Evolutionary conservation across 2,888 invertebrate genomes (phyloP).

Genomic region (Sphecodes monilicornis): DNA sequence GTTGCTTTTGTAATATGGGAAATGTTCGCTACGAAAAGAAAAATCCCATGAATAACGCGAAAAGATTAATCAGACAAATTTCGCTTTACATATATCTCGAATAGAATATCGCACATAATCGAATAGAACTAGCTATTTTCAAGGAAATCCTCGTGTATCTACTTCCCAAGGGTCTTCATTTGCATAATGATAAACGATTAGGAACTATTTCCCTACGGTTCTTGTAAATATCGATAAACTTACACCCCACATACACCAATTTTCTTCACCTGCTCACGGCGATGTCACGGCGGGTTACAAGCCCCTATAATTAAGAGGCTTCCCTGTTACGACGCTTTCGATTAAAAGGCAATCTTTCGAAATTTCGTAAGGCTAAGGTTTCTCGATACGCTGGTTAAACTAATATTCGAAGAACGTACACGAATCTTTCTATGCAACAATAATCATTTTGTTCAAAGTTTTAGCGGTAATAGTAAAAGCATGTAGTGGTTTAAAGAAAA

Average conservation of each 20-base stretch:
- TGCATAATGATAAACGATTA: conserved; percentile 33
- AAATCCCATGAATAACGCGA: neutral
- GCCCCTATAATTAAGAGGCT: conserved; percentile 70
- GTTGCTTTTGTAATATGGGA: conserved; percentile 94
- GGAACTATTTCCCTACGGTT: conserved; percentile 16
- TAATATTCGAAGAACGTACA: neutral
- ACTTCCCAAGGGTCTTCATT: neutral
- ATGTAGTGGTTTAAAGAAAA: neutral
- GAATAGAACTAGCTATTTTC: neutral
- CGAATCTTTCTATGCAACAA: neutral
- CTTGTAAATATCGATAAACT: conserved; percentile 30
- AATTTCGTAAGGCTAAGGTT: neutral
- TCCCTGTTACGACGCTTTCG: neutral
- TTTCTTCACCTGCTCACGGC: conserved; percentile 77
- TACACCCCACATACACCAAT: conserved; percentile 37
- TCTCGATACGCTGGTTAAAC: neutral
- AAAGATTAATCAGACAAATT: neutral
- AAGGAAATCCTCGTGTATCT: neutral
- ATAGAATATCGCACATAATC: neutral
- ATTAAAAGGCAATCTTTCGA: neutral
- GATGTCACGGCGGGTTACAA: conserved; percentile 77
- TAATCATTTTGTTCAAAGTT: neutral
- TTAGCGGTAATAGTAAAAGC: neutral
- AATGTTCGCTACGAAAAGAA: conserved; percentile 89
- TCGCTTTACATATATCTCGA: neutral